Percentiles rank a stretch among this genome's conserved stretches.
phyloP scores from a whole-genome alignment of 2,888 invertebrate genomes.

The Bibio marci region DNA sequence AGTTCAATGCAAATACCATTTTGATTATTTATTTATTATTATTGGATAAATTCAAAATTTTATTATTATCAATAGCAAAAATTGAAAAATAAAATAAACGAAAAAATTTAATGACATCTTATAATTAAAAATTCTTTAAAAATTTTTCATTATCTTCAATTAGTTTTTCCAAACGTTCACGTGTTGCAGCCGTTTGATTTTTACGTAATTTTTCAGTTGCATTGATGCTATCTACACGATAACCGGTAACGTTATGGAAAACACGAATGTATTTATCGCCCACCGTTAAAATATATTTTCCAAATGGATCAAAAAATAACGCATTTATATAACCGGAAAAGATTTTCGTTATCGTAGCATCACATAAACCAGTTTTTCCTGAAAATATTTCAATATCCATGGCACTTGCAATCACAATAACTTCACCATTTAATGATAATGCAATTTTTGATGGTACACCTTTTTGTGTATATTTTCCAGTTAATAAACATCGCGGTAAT shows the following conservation, averaged over 20 bases:
- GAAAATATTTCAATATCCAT: constrained; percentile 52
- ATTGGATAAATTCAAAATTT: no score
- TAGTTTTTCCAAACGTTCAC: constrained; percentile 53
- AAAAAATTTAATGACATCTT: no score
- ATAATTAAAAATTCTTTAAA: constrained; percentile 7
- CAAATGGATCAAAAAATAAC: constrained; percentile 56
- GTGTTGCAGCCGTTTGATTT: constrained; percentile 52
- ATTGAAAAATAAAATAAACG: no score
- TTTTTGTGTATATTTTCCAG: constrained; percentile 42
- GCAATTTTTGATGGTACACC: constrained; percentile 42
- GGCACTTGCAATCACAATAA: constrained; percentile 51
- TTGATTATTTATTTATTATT: no score
- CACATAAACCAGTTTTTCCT: constrained; percentile 43
- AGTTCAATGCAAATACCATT: no score
- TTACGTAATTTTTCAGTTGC: constrained; percentile 33
- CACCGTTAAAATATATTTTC: constrained; percentile 52
- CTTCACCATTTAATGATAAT: constrained; percentile 63
- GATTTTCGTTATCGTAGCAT: constrained; percentile 47
- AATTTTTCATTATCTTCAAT: constrained; percentile 39
- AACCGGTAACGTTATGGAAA: constrained; percentile 62
- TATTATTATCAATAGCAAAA: no score
- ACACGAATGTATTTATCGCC: constrained; percentile 63
- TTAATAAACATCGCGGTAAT: constrained; percentile 51
- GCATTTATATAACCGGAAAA: constrained; percentile 49
- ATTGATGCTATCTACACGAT: constrained; percentile 31